These are phyloP conservation scores for Buteo buteo DNA, from an alignment of 2,113 vertebrate genomes.

Conservation along the genomic window DNA sequence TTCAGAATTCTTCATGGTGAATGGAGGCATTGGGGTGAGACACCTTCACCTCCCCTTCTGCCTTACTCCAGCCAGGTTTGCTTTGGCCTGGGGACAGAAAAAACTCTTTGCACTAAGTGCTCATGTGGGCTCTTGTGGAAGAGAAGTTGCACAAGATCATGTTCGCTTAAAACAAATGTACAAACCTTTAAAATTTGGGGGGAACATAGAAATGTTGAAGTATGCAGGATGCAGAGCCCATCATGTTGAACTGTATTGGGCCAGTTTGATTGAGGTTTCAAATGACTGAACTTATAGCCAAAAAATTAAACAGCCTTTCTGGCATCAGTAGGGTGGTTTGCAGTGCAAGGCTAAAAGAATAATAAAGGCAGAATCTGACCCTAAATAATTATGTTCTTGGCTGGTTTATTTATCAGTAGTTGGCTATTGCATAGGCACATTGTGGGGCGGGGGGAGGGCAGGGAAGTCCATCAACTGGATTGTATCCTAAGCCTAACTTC, in stretches of 20 bases:
- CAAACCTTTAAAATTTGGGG: background rate
- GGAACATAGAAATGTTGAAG: background rate
- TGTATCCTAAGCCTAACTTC: background rate
- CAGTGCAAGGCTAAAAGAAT: background rate
- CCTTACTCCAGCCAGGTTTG: background rate
- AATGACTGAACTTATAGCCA: background rate
- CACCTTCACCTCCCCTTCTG: background rate
- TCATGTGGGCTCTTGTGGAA: background rate
- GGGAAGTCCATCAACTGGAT: background rate
- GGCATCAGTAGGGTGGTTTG: background rate
- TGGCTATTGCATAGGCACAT: background rate
- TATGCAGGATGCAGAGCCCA: background rate
- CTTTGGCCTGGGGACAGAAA: background rate
- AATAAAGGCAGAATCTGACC: background rate
- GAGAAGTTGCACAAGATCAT: background rate
- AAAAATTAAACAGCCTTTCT: background rate
- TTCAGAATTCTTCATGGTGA: constrained; percentile 18
- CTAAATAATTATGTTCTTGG: background rate
- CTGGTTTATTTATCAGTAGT: background rate
- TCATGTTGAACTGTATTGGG: background rate
- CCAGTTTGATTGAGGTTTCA: background rate
- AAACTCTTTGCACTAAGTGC: background rate
- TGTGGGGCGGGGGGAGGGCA: background rate
- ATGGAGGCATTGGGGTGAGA: background rate
- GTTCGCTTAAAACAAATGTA: background rate